phyloP scores from a whole-genome alignment of 1,140 invertebrate genomes.

The Drosophila sp. region DNA sequence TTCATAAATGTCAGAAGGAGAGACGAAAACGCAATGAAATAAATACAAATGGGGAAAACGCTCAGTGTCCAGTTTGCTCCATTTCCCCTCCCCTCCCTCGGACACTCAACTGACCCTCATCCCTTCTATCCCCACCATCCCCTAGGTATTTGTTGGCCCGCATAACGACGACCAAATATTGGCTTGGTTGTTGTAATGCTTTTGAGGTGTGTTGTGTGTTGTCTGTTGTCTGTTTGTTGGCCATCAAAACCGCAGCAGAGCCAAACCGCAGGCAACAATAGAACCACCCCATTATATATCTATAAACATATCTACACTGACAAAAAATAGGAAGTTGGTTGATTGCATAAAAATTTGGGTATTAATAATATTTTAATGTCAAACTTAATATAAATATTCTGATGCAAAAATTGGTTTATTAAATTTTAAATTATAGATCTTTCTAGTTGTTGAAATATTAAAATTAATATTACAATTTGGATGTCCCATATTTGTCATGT shows the following conservation, averaged over 20 bases:
- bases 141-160: slow-evolving; percentile 23
- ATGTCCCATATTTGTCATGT: no score
- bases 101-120: background rate
- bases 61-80: slow-evolving; percentile 21
- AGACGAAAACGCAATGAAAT: slow-evolving; percentile 75
- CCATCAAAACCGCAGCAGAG: slow-evolving; percentile 43
- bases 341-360: no score
- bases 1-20: slow-evolving; percentile 65
- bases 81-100: background rate
- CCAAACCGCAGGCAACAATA: slow-evolving; percentile 26
- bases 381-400: no score
- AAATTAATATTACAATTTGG: no score
- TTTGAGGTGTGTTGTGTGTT: slow-evolving; percentile 80
- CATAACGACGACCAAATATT: slow-evolving; percentile 70
- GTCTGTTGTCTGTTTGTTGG: slow-evolving; percentile 74
- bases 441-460: no score
- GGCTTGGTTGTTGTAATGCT: slow-evolving; percentile 66
- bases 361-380: no score
- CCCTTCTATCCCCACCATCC: background rate
- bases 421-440: no score
- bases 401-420: no score
- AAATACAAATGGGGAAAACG: slow-evolving; percentile 74
- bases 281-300: background rate
- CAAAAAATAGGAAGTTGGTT: no score
- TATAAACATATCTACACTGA: background rate